phyloP scores from a whole-genome alignment of 2,888 invertebrate species.

The Parthenolecanium corni region DNA sequence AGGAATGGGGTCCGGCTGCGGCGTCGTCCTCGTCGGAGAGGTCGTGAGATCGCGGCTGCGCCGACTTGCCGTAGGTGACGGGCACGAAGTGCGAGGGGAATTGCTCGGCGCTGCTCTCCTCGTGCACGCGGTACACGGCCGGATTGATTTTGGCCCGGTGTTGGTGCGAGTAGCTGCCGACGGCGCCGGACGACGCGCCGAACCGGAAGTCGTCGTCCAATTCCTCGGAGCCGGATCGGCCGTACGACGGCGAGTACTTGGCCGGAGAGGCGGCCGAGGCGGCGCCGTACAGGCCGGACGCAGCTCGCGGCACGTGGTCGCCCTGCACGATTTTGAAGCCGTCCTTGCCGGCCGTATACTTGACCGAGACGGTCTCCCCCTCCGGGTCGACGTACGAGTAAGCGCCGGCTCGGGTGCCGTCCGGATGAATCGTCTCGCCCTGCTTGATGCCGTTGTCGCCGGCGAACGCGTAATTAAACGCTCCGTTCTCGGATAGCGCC shows the following conservation, averaged over 20 bases:
- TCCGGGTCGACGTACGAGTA: conserved; percentile 55
- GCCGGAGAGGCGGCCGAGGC: conserved; percentile 29
- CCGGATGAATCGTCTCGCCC: conserved; percentile 55
- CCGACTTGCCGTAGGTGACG: conserved; percentile 35
- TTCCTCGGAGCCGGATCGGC: conserved; percentile 12
- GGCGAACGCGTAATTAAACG: conserved; percentile 55
- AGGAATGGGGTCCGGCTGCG: conserved; percentile 49
- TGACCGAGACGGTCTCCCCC: conserved; percentile 53
- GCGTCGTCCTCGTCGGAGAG: conserved; percentile 36
- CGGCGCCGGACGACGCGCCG: not conserved
- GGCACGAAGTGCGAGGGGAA: conserved; percentile 16
- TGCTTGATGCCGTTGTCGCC: conserved; percentile 58
- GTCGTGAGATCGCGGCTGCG: conserved; percentile 38
- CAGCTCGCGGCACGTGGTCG: conserved; percentile 40
- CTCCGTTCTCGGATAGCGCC: conserved; percentile 52
- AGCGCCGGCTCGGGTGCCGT: conserved; percentile 52
- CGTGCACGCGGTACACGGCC: conserved; percentile 33
- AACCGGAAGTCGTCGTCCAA: conserved; percentile 2
- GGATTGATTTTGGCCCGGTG: conserved; percentile 12
- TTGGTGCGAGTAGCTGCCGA: conserved; percentile 11
- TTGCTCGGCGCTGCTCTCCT: conserved; percentile 36
- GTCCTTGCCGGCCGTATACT: conserved; percentile 44
- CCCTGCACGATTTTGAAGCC: conserved; percentile 44
- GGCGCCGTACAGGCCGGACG: conserved; percentile 8
- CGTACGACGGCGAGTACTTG: conserved; percentile 2